These are phyloP conservation scores for Lycorma delicatula DNA, from an alignment of 1,140 invertebrate species.

Conservation along the genomic window DNA sequence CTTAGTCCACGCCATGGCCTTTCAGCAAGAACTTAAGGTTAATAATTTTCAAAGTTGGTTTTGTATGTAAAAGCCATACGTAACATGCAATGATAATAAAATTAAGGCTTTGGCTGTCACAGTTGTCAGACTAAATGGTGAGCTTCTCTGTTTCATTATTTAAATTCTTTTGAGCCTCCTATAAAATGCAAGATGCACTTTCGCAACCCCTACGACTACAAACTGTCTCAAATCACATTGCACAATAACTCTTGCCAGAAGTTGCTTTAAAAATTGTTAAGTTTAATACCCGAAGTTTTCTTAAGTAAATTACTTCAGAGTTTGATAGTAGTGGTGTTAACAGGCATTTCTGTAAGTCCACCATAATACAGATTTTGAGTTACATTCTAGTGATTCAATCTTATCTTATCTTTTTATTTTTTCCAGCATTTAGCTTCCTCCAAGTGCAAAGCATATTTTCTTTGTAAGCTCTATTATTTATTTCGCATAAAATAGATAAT, in stretches of 20 bases:
- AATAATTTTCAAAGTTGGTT: neutral
- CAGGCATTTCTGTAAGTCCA: neutral
- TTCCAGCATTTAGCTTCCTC: too few relatives aligned
- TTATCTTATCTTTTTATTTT: too few relatives aligned
- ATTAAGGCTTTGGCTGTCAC: neutral
- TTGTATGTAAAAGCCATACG: neutral
- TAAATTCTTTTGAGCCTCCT: neutral
- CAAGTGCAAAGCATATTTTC: too few relatives aligned
- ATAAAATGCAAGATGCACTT: neutral
- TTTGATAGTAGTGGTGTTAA: neutral
- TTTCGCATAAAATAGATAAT: too few relatives aligned
- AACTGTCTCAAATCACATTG: neutral
- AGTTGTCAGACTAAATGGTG: neutral
- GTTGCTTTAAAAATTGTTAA: neutral
- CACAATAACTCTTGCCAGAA: neutral
- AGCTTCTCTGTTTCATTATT: neutral
- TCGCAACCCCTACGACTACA: neutral
- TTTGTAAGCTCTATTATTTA: too few relatives aligned
- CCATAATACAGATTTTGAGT: too few relatives aligned
- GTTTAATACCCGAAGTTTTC: neutral
- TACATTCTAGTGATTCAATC: too few relatives aligned
- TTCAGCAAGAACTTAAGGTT: neutral
- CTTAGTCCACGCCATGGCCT: too few relatives aligned
- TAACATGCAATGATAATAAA: neutral
- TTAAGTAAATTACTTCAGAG: neutral